phyloP scores from a whole-genome alignment of 2,113 vertebrate species.

The Phycodurus eques region DNA sequence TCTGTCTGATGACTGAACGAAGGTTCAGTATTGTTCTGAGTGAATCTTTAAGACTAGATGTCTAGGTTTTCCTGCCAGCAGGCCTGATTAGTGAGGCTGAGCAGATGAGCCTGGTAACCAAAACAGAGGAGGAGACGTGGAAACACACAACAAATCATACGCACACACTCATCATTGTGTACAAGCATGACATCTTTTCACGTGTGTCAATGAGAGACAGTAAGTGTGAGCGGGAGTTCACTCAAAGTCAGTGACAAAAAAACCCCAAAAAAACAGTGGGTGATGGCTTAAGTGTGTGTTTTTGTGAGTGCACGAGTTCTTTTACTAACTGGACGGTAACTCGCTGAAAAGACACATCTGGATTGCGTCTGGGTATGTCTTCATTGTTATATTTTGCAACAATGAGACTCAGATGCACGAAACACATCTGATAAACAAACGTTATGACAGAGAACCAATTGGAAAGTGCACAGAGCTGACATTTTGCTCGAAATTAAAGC shows the following conservation, averaged over 20 bases:
- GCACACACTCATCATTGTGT: conserved; percentile 35
- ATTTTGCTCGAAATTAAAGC: conserved; percentile 32
- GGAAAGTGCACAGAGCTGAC: conserved; percentile 33
- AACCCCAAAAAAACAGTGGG: neutral
- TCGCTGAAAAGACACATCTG: neutral
- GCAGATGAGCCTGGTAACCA: conserved; percentile 58
- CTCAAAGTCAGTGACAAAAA: conserved; percentile 1
- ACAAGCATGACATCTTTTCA: conserved; percentile 37
- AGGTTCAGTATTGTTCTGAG: neutral
- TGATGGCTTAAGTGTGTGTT: conserved; percentile 28
- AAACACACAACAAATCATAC: conserved; percentile 36
- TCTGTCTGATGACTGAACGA: neutral
- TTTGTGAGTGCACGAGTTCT: neutral
- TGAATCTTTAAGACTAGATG: neutral
- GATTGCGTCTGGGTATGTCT: conserved; percentile 14
- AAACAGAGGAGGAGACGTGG: conserved; percentile 55
- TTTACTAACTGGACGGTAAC: neutral
- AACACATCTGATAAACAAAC: conserved; percentile 58
- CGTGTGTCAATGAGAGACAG: conserved; percentile 9
- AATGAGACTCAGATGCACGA: conserved; percentile 66
- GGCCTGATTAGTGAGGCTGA: conserved; percentile 44
- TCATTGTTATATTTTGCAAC: conserved; percentile 53
- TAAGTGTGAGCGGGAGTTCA: conserved; percentile 24
- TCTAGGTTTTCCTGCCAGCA: conserved; percentile 28
- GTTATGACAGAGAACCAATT: conserved; percentile 41